A percentile compares a stretch with the other conserved stretches of the same genome.
These are phyloP conservation scores for Megaleporinus macrocephalus DNA, from an alignment of 2,113 vertebrate species.

Conservation along the genomic window DNA sequence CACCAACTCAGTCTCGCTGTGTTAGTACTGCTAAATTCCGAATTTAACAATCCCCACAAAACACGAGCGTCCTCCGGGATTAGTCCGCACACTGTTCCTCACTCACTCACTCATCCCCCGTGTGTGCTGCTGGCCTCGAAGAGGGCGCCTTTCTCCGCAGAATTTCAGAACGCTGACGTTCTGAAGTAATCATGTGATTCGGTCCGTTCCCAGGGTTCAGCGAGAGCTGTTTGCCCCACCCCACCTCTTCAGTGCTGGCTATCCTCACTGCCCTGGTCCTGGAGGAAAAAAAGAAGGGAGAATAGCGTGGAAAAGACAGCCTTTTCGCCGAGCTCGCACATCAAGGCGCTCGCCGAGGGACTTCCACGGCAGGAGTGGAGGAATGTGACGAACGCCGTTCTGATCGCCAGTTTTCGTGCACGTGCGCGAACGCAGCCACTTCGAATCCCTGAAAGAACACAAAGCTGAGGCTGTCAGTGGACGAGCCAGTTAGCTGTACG, in stretches of 20 bases:
- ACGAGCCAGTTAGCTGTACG: neutral
- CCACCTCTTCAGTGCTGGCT: constrained; percentile 45
- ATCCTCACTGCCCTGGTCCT: constrained; percentile 32
- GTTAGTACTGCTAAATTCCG: neutral
- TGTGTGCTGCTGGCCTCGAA: neutral
- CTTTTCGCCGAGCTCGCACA: neutral
- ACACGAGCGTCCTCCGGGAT: neutral
- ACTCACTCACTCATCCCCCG: neutral
- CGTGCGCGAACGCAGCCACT: constrained; percentile 32
- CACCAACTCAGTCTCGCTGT: neutral
- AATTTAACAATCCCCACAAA: neutral
- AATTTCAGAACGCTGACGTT: constrained; percentile 35
- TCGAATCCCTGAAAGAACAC: constrained; percentile 7
- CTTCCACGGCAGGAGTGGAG: constrained; percentile 11
- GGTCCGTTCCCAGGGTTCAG: constrained; percentile 47
- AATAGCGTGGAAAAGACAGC: constrained; percentile 6
- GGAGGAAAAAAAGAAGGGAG: constrained; percentile 12
- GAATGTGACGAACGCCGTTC: constrained; percentile 38
- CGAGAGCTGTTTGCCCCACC: constrained; percentile 51
- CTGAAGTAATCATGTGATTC: constrained; percentile 42
- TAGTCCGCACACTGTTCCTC: neutral
- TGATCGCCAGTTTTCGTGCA: constrained; percentile 35
- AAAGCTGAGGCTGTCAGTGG: constrained; percentile 35
- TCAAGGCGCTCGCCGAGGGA: constrained; percentile 1
- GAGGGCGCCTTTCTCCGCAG: constrained; percentile 26